Conservation (phyloP, 2,888 invertebrate genomes). For the Pristionchus mayeri region DNA sequence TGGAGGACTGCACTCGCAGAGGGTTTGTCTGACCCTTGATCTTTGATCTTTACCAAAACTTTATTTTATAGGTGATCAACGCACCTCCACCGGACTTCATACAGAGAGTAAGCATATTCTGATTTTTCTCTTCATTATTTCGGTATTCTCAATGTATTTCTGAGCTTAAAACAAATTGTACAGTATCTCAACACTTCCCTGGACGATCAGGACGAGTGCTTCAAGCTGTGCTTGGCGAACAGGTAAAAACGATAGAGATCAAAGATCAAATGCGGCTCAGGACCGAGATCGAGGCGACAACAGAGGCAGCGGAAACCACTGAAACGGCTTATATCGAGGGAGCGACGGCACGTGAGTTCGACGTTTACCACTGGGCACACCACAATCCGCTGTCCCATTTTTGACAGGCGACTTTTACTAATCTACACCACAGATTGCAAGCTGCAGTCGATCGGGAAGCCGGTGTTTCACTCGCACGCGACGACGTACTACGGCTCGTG, state of each 20-base stretch:
- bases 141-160: background rate
- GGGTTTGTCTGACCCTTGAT: background rate
- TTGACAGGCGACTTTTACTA: background rate
- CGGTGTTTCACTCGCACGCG: slow-evolving; percentile 77
- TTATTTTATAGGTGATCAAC: slow-evolving; percentile 2
- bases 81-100: slow-evolving; percentile 15
- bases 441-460: slow-evolving; percentile 77
- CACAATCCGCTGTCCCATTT: slow-evolving; percentile 14
- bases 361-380: background rate
- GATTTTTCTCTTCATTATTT: background rate
- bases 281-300: slow-evolving; percentile 54
- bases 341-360: slow-evolving; percentile 72
- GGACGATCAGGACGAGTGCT: slow-evolving; percentile 70
- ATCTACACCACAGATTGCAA: slow-evolving; percentile 75
- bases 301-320: slow-evolving; percentile 65
- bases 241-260: slow-evolving; percentile 46
- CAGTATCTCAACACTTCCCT: slow-evolving; percentile 42
- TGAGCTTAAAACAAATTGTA: background rate
- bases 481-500: slow-evolving; percentile 78
- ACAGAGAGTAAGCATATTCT: background rate
- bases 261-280: background rate
- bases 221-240: slow-evolving; percentile 72
- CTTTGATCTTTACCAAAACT: background rate
- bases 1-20: slow-evolving; percentile 56
- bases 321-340: slow-evolving; percentile 75